phyloP scores from a whole-genome alignment of 2,113 vertebrate genomes.

The Pedionomus torquatus region DNA sequence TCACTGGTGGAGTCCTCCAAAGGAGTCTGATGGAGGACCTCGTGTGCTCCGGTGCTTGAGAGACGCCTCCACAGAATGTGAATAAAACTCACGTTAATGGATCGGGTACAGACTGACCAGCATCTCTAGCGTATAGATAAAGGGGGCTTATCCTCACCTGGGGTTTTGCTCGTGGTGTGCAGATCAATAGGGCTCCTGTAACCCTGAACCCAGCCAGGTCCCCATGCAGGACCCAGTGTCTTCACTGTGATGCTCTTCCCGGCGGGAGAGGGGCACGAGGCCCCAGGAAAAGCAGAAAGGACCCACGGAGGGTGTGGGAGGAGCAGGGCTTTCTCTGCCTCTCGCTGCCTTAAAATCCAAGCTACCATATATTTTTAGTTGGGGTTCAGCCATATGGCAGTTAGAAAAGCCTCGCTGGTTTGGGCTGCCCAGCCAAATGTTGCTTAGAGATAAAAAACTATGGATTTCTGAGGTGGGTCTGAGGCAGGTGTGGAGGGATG shows the following conservation, averaged over 20 bases:
- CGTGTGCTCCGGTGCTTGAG: not conserved
- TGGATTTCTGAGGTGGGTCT: accelerated
- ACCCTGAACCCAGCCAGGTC: not conserved
- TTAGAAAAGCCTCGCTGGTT: not conserved
- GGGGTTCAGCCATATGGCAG: accelerated
- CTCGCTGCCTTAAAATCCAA: not conserved
- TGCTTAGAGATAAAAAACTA: not conserved
- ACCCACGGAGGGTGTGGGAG: not conserved
- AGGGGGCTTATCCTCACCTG: accelerated
- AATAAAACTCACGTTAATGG: not conserved
- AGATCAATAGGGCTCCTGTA: no score
- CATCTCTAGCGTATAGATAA: not conserved
- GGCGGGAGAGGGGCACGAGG: accelerated
- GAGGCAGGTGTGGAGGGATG: not conserved
- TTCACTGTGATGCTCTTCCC: not conserved
- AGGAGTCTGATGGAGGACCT: accelerated
- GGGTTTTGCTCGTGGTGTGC: not conserved
- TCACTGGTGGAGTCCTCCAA: accelerated
- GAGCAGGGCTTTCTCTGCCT: not conserved
- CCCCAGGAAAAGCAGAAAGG: not conserved
- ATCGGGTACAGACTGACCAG: not conserved
- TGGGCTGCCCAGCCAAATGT: not conserved
- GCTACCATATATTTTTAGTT: accelerated
- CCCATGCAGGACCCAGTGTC: not conserved
- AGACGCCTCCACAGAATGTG: accelerated